Evolutionary conservation across 1,140 invertebrate genomes (phyloP), one percentile per base, ranked within the genome.

Genomic region (Phenacoccus solenopsis): DNA sequence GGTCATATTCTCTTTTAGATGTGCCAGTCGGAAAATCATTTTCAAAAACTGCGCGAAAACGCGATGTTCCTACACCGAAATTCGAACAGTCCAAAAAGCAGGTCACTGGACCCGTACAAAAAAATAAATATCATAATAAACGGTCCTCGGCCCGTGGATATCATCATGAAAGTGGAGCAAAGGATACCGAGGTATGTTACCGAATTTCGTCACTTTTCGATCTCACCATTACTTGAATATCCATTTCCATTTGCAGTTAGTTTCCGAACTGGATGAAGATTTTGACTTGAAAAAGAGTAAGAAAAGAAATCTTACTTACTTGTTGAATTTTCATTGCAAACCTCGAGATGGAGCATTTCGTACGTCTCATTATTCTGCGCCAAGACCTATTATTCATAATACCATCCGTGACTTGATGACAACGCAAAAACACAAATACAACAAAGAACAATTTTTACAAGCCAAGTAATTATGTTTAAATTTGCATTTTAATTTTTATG

Each of bases 401-500:
- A 69, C 70, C 68, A 68, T 71, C 64, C 67, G 70, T 67, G n/a
- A 71, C 72, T 16, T 67, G 68, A 61, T 75, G 75, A 76, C 78
- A 57, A 77, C 82, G 70, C 80, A 82, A 67, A 80, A 83, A 28
- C 84, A 87, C 74, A 89, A 88, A 76, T 94, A 93, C 79, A 94
- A 90, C 79, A 94, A 94, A 78, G 91, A 97, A 78, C 88, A 94
- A 75, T 98, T 93, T 79, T 80, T 98, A 32, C 92, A 96, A 81
- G 93, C 93, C 32, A 95, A 95, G 92, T 96, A 84, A 82, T 82
- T 78, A 68, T 13, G 12, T 20, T 61, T 20, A 24, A n/a, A 9
- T 25, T 28, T 5, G 28, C 49, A 28, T 67, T 12, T 27, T 3
- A 7, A 12, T 25, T 7, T 24, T 67, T 24, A 9, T 24, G 22